Base-by-base conservation (phyloP, 92 coral and sea anemone genomes). In the Montipora capitata region DNA sequence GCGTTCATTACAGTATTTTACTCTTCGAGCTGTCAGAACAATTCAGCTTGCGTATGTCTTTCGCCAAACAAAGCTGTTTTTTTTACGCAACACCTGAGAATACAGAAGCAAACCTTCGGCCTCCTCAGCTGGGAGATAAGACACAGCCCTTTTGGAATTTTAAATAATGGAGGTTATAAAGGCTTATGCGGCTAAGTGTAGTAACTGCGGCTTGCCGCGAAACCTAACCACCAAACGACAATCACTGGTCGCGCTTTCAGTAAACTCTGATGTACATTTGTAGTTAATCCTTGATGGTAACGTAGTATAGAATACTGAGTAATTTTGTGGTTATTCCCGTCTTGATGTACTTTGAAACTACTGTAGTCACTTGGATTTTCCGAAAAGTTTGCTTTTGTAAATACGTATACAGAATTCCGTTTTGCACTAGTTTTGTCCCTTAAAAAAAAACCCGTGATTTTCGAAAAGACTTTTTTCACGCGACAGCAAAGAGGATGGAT, bases 1-100 rank as follows among this genome's bases (percentile, higher is more conserved):
- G 7, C 48, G 74, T 14, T 69, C 14, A 51, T 4, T 44, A 69
- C 77, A 38, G 3, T 44, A 40, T 80, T 49, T 80, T 40, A 35
- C 61, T 4, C n/a, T 43, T 12, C 14, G 85, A 49, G 66, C 77
- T 81, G 85, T 81, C 85, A 81, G 38, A 81, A 81, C 77, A 69
- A 51, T 10, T 8, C 68, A 52, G 51, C 54, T 81, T 81, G 85
- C 52, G 49, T 17, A 43, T 83, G 40, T 72, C 59, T 48, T 10
- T 83, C 43, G 58, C 72, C 71, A 83, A 83, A 83, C 72, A 58
- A 72, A 73, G 79, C 79, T 83, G 87, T 83, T 72, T 82, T 56
- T 61, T 3, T 11, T 7, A 42, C 71, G 1, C 45, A 41, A 58
- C 87, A 72, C 79, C 80, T 83, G 80, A 83, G 57, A 57, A 83